phyloP scores from a whole-genome alignment of 1,140 invertebrate genomes.

The Drosophila miranda region DNA sequence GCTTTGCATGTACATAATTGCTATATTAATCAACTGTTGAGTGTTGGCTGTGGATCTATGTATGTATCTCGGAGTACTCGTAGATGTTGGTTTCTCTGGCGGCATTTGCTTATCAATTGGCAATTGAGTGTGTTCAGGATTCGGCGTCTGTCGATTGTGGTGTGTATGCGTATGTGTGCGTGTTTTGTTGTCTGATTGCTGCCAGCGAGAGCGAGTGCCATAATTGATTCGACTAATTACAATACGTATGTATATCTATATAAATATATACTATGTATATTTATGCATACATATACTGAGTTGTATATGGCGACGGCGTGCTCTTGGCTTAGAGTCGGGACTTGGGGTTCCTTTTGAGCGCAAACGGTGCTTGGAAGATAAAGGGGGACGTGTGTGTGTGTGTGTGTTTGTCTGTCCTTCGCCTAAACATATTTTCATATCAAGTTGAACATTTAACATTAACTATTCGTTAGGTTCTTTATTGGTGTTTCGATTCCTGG shows the following conservation, averaged over 20 bases:
- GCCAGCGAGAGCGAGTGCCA: conserved; percentile 57
- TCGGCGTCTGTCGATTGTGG: conserved; percentile 10
- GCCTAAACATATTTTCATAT: conserved; percentile 42
- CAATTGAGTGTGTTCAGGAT: conserved; percentile 14
- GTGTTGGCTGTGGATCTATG: conserved; percentile 39
- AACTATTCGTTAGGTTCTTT: conserved; percentile 56
- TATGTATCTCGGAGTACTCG: conserved; percentile 3
- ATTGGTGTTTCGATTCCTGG: conserved; percentile 69
- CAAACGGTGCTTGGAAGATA: conserved; percentile 77
- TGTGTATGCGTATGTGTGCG: conserved; percentile 11
- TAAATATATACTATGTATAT: conserved; percentile 42
- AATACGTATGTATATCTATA: conserved; percentile 52
- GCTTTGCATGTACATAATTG: conserved; percentile 47
- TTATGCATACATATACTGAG: conserved; percentile 34
- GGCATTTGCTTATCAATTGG: too few species aligned
- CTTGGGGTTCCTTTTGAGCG: conserved; percentile 59
- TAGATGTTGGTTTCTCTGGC: too few species aligned
- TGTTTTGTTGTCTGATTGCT: conserved; percentile 39
- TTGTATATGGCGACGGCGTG: conserved; percentile 42
- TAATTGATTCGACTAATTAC: conserved; percentile 63
- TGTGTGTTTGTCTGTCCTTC: conserved; percentile 26
- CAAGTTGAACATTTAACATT: conserved; percentile 64
- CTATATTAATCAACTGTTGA: conserved; percentile 44
- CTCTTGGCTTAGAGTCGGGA: conserved; percentile 47
- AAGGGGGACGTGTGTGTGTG: conserved; percentile 62